These are phyloP conservation scores for Dorcus parallelipipedus DNA, from an alignment of 2,888 invertebrate genomes.

Conservation along the genomic window DNA sequence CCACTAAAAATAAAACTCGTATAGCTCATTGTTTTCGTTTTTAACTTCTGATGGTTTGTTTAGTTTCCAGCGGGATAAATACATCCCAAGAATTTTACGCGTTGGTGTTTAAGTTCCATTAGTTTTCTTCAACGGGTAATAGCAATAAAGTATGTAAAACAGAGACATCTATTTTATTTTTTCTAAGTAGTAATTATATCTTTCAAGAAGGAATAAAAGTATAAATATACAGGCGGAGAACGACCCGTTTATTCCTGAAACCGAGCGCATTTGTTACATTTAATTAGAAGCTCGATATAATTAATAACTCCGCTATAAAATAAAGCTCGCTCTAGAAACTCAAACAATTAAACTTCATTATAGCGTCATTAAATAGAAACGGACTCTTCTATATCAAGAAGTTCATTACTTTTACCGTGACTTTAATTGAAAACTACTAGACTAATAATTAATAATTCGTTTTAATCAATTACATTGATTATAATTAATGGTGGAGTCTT, in stretches of 20 bases:
- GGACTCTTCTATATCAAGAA: slow-evolving; percentile 4
- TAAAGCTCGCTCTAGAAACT: slow-evolving; percentile 26
- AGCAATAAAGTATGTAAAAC: no score
- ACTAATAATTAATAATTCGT: slow-evolving; percentile 12
- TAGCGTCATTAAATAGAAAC: slow-evolving; percentile 23
- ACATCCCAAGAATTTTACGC: not conserved
- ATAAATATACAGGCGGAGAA: not conserved
- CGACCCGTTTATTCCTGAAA: slow-evolving; percentile 1
- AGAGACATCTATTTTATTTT: no score
- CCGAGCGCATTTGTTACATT: slow-evolving; percentile 27
- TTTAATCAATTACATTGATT: not conserved
- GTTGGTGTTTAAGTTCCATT: slow-evolving; percentile 3
- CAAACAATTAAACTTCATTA: slow-evolving; percentile 31
- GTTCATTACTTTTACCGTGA: slow-evolving; percentile 11
- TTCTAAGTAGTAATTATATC: not conserved
- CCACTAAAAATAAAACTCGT: slow-evolving; percentile 20
- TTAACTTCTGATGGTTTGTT: slow-evolving; percentile 3
- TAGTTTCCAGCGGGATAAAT: not conserved
- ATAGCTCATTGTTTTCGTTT: slow-evolving; percentile 4
- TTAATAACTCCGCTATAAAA: slow-evolving; percentile 29
- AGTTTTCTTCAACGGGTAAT: no score
- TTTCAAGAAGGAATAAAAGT: not conserved
- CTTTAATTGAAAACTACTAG: slow-evolving; percentile 16
- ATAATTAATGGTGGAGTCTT: not conserved
- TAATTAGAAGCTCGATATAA: slow-evolving; percentile 28